These are phyloP conservation scores for Caenorhabditis sp. DNA, from an alignment of 2,888 invertebrate species.

Conservation along the genomic window DNA sequence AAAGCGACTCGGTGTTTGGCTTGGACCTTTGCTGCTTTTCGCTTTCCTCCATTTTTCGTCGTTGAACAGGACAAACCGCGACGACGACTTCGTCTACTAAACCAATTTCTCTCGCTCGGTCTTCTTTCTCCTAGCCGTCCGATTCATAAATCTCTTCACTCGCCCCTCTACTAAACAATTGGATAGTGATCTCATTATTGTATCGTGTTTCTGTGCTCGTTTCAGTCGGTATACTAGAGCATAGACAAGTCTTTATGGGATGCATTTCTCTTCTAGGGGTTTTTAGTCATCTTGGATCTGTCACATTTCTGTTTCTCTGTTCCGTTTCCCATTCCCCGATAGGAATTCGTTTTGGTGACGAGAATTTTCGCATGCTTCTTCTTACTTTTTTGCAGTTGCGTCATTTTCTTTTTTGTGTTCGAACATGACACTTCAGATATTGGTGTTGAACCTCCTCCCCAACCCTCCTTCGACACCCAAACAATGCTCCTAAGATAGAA, in stretches of 20 bases:
- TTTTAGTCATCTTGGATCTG: slow-evolving; percentile 36
- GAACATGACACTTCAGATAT: background rate
- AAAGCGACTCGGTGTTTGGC: slow-evolving; percentile 61
- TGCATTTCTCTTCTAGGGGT: background rate
- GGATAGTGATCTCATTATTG: background rate
- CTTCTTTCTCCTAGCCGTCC: slow-evolving; percentile 18
- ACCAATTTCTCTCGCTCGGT: slow-evolving; percentile 66
- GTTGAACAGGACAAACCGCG: slow-evolving; percentile 42
- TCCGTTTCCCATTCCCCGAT: background rate
- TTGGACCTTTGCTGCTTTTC: slow-evolving; percentile 48
- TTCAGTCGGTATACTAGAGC: too few species aligned
- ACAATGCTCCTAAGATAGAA: background rate
- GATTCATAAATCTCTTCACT: slow-evolving; percentile 61
- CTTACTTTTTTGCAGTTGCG: slow-evolving; percentile 7
- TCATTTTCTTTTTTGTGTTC: background rate
- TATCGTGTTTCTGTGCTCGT: background rate
- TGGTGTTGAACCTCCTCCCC: background rate
- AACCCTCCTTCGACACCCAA: background rate
- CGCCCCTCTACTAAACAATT: slow-evolving; percentile 52
- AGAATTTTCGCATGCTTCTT: slow-evolving; percentile 7
- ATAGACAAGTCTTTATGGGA: too few species aligned
- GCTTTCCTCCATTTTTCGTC: slow-evolving; percentile 42
- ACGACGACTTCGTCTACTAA: slow-evolving; percentile 49
- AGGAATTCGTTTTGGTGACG: slow-evolving; percentile 12
- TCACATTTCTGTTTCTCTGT: slow-evolving; percentile 3